phyloP scores from a whole-genome alignment of 2,888 invertebrate genomes.

The Sarcophaga subvicina region DNA sequence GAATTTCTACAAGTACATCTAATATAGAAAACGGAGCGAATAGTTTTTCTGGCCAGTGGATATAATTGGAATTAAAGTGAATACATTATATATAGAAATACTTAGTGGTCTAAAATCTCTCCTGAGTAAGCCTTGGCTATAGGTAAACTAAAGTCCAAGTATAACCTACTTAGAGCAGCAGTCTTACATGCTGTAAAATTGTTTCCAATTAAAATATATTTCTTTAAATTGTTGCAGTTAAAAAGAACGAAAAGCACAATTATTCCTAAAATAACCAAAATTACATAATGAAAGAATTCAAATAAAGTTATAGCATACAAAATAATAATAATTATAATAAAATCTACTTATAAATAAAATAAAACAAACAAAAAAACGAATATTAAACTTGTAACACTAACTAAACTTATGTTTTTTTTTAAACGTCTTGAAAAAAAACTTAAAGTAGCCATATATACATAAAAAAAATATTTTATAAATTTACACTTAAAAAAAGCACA shows the following conservation, averaged over 20 bases:
- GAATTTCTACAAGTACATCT: too few relatives aligned
- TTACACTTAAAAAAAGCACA: constrained; percentile 22
- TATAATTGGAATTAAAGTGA: too few relatives aligned
- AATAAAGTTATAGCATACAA: constrained; percentile 22
- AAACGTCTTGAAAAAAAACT: constrained; percentile 48
- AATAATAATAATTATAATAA: neutral
- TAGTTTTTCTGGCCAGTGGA: too few relatives aligned
- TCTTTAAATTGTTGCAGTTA: constrained; percentile 14
- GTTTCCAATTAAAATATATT: too few relatives aligned
- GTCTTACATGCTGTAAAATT: too few relatives aligned
- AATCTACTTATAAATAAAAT: neutral
- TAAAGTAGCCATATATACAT: constrained; percentile 53
- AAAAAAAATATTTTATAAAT: constrained; percentile 22
- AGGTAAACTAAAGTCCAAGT: too few relatives aligned
- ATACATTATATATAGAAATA: too few relatives aligned
- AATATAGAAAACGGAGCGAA: too few relatives aligned
- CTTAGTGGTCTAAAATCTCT: too few relatives aligned
- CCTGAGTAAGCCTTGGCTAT: too few relatives aligned
- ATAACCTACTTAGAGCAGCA: too few relatives aligned
- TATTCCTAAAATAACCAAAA: constrained; percentile 20
- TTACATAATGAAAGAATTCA: constrained; percentile 4
- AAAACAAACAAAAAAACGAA: constrained; percentile 21
- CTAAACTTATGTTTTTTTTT: constrained; percentile 37
- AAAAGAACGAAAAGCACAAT: constrained; percentile 38
- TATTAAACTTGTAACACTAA: constrained; percentile 30